Conservation (phyloP, 2,113 vertebrate genomes). For the Gavia stellata region DNA sequence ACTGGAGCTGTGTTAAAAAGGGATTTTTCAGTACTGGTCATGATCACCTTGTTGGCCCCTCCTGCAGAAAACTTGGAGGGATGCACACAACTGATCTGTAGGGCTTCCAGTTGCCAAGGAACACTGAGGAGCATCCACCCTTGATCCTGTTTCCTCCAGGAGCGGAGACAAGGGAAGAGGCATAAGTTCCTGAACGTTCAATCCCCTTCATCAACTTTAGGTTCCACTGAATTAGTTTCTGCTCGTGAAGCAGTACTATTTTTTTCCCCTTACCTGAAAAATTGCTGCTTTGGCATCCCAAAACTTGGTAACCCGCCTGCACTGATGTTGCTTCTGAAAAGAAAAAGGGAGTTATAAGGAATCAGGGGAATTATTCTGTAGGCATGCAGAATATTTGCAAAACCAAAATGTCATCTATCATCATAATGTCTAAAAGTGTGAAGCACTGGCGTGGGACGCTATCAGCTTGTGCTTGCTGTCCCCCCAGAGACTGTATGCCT, state of each 20-base stretch:
- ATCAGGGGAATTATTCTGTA: not conserved
- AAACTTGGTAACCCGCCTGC: rapidly evolving
- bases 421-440: not conserved
- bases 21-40: not conserved
- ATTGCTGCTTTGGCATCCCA: not conserved
- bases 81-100: not conserved
- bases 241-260: not conserved
- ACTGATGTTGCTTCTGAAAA: not conserved
- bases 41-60: not conserved
- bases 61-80: not conserved
- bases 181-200: not conserved
- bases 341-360: not conserved
- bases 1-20: not conserved
- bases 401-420: not conserved
- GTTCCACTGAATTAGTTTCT: not conserved
- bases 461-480: not conserved
- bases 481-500: not conserved
- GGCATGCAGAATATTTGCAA: not conserved
- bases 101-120: not conserved
- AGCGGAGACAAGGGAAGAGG: not conserved
- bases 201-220: not conserved
- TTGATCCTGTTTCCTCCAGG: not conserved
- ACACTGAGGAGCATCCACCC: not conserved
- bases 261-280: not conserved
- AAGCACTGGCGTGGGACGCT: not conserved